phyloP scores from a whole-genome alignment of 2,888 invertebrate species.

The Alloscopus bannaensis region DNA sequence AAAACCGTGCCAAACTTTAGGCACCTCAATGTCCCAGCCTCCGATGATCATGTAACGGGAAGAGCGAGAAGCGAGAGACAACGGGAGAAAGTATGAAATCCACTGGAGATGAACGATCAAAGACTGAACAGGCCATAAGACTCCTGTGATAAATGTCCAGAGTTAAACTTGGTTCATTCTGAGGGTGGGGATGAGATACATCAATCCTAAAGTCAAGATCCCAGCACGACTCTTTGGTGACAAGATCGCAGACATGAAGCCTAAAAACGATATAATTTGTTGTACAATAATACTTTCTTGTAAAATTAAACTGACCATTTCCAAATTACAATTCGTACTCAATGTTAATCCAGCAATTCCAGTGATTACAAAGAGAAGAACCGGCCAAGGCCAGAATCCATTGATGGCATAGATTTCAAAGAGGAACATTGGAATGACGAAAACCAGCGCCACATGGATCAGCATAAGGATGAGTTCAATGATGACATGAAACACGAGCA shows the following conservation, averaged over 20 bases:
- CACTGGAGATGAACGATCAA: slow-evolving; percentile 46
- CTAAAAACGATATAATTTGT: not conserved
- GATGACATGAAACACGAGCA: slow-evolving; percentile 44
- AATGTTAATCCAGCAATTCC: slow-evolving; percentile 51
- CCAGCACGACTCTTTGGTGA: not conserved
- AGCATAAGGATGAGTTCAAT: slow-evolving; percentile 43
- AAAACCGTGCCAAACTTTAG: slow-evolving; percentile 62
- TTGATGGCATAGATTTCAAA: slow-evolving; percentile 48
- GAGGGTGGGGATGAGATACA: slow-evolving; percentile 40
- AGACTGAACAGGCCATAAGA: slow-evolving; percentile 55
- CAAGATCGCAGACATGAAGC: slow-evolving; percentile 34
- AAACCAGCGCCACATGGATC: slow-evolving; percentile 41
- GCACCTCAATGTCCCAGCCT: slow-evolving; percentile 51
- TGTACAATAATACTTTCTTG: not conserved
- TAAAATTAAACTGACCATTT: not conserved
- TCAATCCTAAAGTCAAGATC: slow-evolving; percentile 6
- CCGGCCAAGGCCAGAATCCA: slow-evolving; percentile 52
- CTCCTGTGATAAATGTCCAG: slow-evolving; percentile 20
- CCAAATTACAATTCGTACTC: slow-evolving; percentile 40
- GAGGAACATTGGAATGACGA: slow-evolving; percentile 56
- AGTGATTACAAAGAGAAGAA: slow-evolving; percentile 43
- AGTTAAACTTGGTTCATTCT: no score
- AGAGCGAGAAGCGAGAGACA: slow-evolving; percentile 48
- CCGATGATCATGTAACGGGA: slow-evolving; percentile 47
- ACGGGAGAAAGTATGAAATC: slow-evolving; percentile 55